Conservation (phyloP, 1,140 invertebrate species). For the Hydropsyche tenuis region DNA sequence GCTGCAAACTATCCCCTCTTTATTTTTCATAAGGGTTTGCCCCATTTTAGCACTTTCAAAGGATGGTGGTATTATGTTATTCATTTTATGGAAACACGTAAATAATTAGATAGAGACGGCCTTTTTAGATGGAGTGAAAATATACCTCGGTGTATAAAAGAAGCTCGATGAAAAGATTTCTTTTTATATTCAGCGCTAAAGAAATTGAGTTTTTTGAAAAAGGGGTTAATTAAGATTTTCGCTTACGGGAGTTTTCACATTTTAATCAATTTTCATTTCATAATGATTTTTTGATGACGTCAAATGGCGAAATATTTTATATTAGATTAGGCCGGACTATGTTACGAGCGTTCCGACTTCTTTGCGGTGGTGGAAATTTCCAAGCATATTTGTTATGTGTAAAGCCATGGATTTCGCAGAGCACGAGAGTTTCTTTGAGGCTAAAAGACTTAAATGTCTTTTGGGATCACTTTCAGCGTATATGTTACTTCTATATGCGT, state of each 20-base stretch:
- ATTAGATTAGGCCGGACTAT: no score
- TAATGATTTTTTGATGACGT: no score
- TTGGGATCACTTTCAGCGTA: background rate
- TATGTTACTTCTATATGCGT: no score
- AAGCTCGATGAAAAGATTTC: background rate
- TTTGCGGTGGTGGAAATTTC: background rate
- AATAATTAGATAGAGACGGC: background rate
- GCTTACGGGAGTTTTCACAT: no score
- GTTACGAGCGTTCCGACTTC: background rate
- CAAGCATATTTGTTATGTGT: constrained; percentile 6
- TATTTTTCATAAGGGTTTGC: background rate
- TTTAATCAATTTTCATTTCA: no score
- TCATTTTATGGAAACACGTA: constrained; percentile 12
- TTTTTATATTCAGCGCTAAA: background rate
- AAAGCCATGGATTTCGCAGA: background rate
- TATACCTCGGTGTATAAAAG: background rate
- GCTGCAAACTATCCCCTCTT: no score
- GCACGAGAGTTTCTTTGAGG: constrained; percentile 5
- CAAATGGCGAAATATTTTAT: no score
- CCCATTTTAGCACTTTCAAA: background rate
- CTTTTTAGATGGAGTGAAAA: background rate
- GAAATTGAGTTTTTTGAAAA: background rate
- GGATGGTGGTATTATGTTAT: background rate
- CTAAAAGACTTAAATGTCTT: constrained; percentile 17
- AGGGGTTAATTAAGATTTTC: no score